Conservation (phyloP, 2,888 invertebrate species). For the Andrena dorsata region DNA sequence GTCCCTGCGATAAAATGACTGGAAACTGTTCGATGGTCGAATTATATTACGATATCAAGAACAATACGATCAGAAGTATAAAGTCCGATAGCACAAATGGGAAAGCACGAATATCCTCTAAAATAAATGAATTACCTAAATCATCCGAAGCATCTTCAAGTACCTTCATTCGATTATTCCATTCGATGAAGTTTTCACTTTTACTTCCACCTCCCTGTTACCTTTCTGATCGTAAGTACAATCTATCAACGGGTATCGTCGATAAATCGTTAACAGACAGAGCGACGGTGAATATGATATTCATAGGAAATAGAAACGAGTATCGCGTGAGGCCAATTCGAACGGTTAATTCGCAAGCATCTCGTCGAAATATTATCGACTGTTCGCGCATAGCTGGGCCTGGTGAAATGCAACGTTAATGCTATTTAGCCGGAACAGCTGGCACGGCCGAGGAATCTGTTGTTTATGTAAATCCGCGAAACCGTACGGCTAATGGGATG, state of each 20-base stretch:
- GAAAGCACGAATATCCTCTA: too few relatives aligned
- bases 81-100: too few relatives aligned
- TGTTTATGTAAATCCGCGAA: conserved; percentile 41
- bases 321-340: conserved; percentile 9
- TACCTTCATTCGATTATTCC: neutral
- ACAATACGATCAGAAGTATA: too few relatives aligned
- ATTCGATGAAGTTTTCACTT: conserved; percentile 17
- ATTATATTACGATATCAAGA: neutral
- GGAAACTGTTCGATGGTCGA: neutral
- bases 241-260: conserved; percentile 12
- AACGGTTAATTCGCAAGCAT: conserved; percentile 32
- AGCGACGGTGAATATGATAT: conserved; percentile 29
- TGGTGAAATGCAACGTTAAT: conserved; percentile 46
- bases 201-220: neutral
- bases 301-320: conserved; percentile 18
- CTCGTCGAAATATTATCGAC: conserved; percentile 35
- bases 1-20: conserved; percentile 1
- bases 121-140: neutral
- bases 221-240: neutral
- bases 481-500: conserved; percentile 12
- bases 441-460: conserved; percentile 6
- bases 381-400: conserved; percentile 13
- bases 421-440: conserved; percentile 15
- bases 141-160: too few relatives aligned
- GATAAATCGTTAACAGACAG: conserved; percentile 19